phyloP scores from a whole-genome alignment of 2,888 invertebrate genomes.

The Stenichneumon culpator region DNA sequence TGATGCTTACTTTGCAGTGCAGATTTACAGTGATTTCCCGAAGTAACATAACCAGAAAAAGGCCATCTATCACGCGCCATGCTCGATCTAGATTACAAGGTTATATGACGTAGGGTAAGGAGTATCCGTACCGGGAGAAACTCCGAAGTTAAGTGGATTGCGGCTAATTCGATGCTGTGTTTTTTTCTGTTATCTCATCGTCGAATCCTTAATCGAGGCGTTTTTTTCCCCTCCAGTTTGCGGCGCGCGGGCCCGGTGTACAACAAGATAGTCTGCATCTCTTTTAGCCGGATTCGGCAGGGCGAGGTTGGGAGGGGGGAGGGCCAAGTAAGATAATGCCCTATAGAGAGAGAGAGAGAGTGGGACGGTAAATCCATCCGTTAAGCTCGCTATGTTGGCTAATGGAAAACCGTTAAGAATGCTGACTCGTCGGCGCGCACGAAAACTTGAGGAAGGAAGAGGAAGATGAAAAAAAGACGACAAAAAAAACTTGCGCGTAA shows the following conservation, averaged over 20 bases:
- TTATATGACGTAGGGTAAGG: slow-evolving; percentile 17
- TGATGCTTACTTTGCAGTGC: neutral
- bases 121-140: slow-evolving; percentile 16
- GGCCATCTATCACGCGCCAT: slow-evolving; percentile 28
- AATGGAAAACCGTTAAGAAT: slow-evolving; percentile 64
- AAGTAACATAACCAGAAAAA: slow-evolving; percentile 14
- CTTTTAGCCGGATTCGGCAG: slow-evolving; percentile 8
- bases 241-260: neutral
- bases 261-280: slow-evolving; percentile 12
- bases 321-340: neutral
- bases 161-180: slow-evolving; percentile 55
- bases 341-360: neutral
- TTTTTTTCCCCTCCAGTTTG: slow-evolving; percentile 12
- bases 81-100: neutral
- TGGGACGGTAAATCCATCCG: slow-evolving; percentile 34
- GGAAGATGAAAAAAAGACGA: slow-evolving; percentile 20
- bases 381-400: slow-evolving; percentile 58
- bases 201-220: slow-evolving; percentile 28
- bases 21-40: neutral
- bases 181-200: slow-evolving; percentile 35
- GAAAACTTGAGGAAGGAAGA: neutral
- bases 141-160: slow-evolving; percentile 57
- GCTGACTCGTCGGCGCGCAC: slow-evolving; percentile 37
- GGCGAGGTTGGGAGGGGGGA: slow-evolving; percentile 3
- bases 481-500: slow-evolving; percentile 11